Evolutionary conservation across 2,797 vertebrate species (phyloP), one percentile per base, ranked within the genome.

Genomic region (Acanthiza pusilla): DNA sequence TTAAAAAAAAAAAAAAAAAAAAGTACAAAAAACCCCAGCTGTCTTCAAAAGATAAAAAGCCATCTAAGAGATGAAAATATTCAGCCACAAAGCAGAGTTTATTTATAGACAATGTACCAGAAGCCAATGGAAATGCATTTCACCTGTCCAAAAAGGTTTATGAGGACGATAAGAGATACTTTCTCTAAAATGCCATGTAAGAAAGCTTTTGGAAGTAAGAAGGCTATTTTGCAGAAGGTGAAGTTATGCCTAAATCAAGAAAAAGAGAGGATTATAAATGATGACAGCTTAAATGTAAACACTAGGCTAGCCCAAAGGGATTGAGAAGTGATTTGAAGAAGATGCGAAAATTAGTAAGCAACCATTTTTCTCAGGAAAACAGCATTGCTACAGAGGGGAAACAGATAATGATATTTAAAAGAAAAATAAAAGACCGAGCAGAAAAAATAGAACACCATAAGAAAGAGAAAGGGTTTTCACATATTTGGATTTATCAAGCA

Each of bases 341-440:
- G 1, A 60, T 8, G 30, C 16, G 25, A 84, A 95, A 88, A 91
- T 79, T 53, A 77, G 34, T 29, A 58, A 92, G 57, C 17, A 43
- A 42, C 6, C 7, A n/a, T 66, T 89, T 83, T 82, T 84, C 60
- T 90, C 40, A 66, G 62, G 19, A 57, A 68, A 42, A 68, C 3
- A 83, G 18, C 16, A 27, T 47, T 47, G 10, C 5, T 36, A 58
- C 16, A 83, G 26, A 61, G 7, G 2, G 16, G 2, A 21, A 94
- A 75, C 1, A 71, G 53, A n/a, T n/a, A 2, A 70, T 5, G 4
- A 82, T 68, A 73, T 61, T 47, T 16, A 62, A 78, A 90, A 54
- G 8, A 29, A 55, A 82, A 45, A 58, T 10, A 32, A 32, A 12
- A 29, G 4, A 47, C 40, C 0, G 0, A 10, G 9, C 21, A 62